Evolutionary conservation across 2,888 invertebrate genomes (phyloP), one percentile per base, ranked within the genome.

Genomic region (Autographa pulchrina): DNA sequence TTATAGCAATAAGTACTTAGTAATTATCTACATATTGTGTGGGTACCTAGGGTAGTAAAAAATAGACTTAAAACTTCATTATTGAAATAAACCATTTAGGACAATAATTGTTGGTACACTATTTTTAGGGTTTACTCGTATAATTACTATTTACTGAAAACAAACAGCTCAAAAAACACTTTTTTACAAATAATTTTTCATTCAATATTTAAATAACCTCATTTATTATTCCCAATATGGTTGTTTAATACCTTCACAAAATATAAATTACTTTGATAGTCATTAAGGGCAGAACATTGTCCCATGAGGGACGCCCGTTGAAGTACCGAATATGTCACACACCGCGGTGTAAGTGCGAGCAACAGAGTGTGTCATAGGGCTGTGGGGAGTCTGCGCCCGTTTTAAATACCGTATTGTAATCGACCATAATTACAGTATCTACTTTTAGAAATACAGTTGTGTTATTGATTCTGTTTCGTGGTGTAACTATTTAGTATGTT

Each of bases 321-420:
- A 75, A 78, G 78, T 74, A 81, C 71, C 74, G 76, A 86, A 85
- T 84, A 81, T 84, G 85, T 83, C 86, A 80, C 72, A 68, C 75
- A 71, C 71, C 78, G 74, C 79, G 76, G 77, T 82, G 85, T 90
- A 86, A 90, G 80, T 78, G 87, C 82, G 86, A 89, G 87, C 75
- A 86, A 88, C 85, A 80, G 80, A 70, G 82, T 88, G 88, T 87
- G 85, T 87, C 89, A 76, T 84, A 88, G 87, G 88, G 85, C 58
- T 65, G 48, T 63, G 62, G 75, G 80, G 78, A 75, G 56, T 59
- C 66, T 73, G 67, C 70, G 60, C 72, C 35, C 60, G 60, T 75
- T 76, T 84, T 82, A 83, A 82, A 84, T 82, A 78, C 74, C 75
- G 80, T 78, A 80, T 80, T 81, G 75, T 65, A 68, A 65, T 62